phyloP scores from a whole-genome alignment of 2,113 vertebrate species.

The Illadopsis cleaveri region DNA sequence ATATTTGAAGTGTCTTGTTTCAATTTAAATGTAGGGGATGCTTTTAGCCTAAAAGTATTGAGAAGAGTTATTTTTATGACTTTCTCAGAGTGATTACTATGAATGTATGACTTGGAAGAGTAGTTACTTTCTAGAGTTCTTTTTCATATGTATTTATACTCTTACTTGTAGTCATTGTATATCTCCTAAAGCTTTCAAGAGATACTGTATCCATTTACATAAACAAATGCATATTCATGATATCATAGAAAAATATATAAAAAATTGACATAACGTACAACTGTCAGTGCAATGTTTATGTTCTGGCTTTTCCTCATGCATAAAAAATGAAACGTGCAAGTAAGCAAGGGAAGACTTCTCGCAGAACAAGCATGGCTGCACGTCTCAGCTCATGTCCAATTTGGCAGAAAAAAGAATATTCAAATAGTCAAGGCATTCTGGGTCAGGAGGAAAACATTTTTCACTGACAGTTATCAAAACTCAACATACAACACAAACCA shows the following conservation, averaged over 20 bases:
- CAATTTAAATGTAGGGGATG: background rate
- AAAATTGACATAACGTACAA: background rate
- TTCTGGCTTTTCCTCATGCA: background rate
- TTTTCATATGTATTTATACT: background rate
- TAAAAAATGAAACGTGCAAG: background rate
- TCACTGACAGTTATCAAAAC: background rate
- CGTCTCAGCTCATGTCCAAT: background rate
- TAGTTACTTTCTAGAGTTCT: background rate
- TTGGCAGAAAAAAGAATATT: background rate
- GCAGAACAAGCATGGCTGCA: accelerated
- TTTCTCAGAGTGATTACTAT: background rate
- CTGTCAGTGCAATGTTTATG: background rate
- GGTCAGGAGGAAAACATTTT: background rate
- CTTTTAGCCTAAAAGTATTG: background rate
- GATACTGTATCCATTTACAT: background rate
- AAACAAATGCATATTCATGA: background rate
- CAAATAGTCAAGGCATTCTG: background rate
- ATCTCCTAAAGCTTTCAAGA: background rate
- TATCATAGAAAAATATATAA: background rate
- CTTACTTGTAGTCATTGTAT: background rate
- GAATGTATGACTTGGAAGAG: background rate
- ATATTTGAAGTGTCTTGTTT: background rate
- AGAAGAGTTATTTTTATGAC: background rate
- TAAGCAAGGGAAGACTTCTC: background rate
- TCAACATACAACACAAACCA: background rate